phyloP scores from a whole-genome alignment of 2,888 invertebrate species.

The Vesta saturnalis region DNA sequence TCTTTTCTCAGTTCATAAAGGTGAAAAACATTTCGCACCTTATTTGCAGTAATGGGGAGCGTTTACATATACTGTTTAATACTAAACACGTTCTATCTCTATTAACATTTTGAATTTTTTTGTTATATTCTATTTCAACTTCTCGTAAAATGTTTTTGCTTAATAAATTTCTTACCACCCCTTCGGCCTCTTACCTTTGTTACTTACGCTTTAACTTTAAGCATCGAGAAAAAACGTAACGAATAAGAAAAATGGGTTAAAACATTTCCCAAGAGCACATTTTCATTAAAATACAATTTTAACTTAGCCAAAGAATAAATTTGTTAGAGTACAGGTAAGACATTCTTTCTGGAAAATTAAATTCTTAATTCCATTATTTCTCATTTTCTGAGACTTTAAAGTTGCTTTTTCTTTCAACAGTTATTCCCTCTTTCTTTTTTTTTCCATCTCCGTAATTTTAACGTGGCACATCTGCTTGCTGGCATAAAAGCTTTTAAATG shows the following conservation, averaged over 20 bases:
- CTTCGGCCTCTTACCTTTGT: no score
- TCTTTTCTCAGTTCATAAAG: no score
- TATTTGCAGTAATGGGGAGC: no score
- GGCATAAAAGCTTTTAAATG: slow-evolving; percentile 47
- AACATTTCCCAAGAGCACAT: slow-evolving; percentile 11
- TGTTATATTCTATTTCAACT: no score
- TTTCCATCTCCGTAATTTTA: slow-evolving; percentile 23
- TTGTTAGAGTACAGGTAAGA: slow-evolving; percentile 11
- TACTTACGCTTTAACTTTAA: neutral
- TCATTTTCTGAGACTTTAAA: slow-evolving; percentile 17
- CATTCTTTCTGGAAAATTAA: slow-evolving; percentile 20
- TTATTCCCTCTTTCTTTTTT: slow-evolving; percentile 19
- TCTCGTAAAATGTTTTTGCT: no score
- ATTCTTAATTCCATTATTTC: slow-evolving; percentile 24
- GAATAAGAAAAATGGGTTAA: neutral
- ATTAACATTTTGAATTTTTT: no score
- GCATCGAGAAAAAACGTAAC: neutral
- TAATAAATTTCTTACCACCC: no score
- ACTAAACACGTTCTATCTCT: no score
- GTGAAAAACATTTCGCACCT: no score
- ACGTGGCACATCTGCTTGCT: slow-evolving; percentile 40
- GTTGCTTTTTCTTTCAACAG: slow-evolving; percentile 21
- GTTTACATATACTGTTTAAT: no score
- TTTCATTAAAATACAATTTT: slow-evolving; percentile 17
- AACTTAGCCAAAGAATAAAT: slow-evolving; percentile 10